Evolutionary conservation across 53 echinoderm and acorn worm genomes (phyloP).

Genomic region (Paracentrotus lividus): DNA sequence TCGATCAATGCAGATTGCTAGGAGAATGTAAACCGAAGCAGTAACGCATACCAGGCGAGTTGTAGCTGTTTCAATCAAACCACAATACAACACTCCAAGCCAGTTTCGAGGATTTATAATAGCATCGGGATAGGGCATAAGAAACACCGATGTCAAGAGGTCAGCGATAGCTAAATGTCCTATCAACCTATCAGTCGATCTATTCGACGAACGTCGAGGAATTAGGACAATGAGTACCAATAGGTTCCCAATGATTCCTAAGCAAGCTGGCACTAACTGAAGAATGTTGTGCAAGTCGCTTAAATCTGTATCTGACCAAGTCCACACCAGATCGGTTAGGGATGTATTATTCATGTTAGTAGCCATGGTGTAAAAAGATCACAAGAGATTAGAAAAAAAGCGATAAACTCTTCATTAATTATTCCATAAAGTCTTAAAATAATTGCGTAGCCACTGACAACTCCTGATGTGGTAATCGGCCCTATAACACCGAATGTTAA

Average conservation of each 20-base stretch:
- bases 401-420: too few species aligned
- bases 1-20: not conserved
- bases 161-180: not conserved
- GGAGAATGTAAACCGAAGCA: not conserved
- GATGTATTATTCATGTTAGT: too few species aligned
- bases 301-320: not conserved
- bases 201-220: not conserved
- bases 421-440: too few species aligned
- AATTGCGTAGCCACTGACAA: too few species aligned
- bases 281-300: not conserved
- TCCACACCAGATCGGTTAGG: too few species aligned
- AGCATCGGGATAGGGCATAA: not conserved
- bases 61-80: not conserved
- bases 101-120: not conserved
- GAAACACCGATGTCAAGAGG: not conserved
- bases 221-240: not conserved
- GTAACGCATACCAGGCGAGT: not conserved
- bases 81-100: not conserved
- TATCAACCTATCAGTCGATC: not conserved
- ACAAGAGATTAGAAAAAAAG: too few species aligned
- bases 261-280: not conserved
- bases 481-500: too few species aligned
- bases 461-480: too few species aligned
- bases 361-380: too few species aligned
- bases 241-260: not conserved